phyloP scores from a whole-genome alignment of 2,888 invertebrate species.

The Brenthis hecate region DNA sequence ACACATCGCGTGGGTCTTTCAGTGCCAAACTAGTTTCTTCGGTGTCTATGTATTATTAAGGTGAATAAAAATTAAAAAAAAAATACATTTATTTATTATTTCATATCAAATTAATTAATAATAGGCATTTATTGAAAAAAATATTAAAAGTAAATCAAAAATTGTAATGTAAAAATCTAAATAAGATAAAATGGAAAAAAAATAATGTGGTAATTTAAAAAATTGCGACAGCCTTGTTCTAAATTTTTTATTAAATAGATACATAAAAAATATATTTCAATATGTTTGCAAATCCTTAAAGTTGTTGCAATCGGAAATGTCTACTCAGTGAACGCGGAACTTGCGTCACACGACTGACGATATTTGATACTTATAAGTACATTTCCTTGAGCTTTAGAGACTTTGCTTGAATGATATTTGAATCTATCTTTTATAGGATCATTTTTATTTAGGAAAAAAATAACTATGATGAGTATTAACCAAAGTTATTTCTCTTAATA shows the following conservation, averaged over 20 bases:
- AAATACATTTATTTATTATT: constrained; percentile 3
- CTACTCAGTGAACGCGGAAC: constrained; percentile 7
- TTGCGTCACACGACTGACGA: constrained; percentile 16
- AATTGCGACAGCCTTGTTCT: no score
- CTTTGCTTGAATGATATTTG: neutral
- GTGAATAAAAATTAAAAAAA: constrained; percentile 40
- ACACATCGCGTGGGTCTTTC: constrained; percentile 36
- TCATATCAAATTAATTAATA: neutral
- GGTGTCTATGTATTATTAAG: constrained; percentile 40
- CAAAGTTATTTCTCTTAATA: no score
- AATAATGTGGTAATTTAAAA: no score
- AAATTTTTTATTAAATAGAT: no score
- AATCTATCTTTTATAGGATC: no score
- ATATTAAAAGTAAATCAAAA: no score
- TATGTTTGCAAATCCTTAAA: constrained; percentile 17
- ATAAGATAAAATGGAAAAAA: no score
- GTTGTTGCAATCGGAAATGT: constrained; percentile 24
- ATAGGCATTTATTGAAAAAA: neutral
- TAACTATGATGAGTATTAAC: no score
- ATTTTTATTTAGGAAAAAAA: no score
- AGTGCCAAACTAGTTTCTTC: constrained; percentile 59
- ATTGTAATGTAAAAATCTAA: no score
- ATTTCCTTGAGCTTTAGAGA: neutral
- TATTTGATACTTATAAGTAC: neutral
- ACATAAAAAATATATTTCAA: neutral